Evolutionary conservation across 2,797 vertebrate species (phyloP), one percentile per base, ranked within the genome.

Genomic region (Mallotus villosus): DNA sequence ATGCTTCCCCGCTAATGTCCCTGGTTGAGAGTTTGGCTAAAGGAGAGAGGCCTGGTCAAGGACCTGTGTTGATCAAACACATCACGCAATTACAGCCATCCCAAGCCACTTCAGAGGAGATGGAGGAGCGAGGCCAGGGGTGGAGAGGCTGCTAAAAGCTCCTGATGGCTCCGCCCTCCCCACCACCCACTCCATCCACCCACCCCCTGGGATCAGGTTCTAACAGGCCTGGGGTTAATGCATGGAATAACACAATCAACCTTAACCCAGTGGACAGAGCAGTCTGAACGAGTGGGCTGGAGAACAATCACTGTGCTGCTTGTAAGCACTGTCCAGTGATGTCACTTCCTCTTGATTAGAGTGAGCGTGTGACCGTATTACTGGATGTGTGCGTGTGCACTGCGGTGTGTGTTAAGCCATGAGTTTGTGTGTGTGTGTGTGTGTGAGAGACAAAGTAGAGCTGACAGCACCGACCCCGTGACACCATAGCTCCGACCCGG

Each of bases 61-160:
- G 32, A 34, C 32, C 7, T 34, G 32, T 34, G 32, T 34, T 34
- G 32, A 34, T 34, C 80, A 82, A 74, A 77, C 63, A 84, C 71
- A 79, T 75, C 74, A 73, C 51, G 81, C 34, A 70, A 70, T 79
- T 71, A 88, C 76, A 82, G 83, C 86, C 84, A 86, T 87, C 79
- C 84, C 22, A 41, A 67, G 17, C 84, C 84, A 87, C 85, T 90
- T 76, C 67, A 85, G 14, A 46, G 3, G 74, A 76, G 75, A 71
- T 66, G 78, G 81, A 74, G 74, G 83, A 84, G 84, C 76, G 63
- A 27, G 76, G 70, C 59, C 66, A 77, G 49, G 75, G 74, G 79
- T 87, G 82, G 83, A 86, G 89, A 86, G 88, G 81, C 80, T 72
- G 80, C 81, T 84, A 84, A 87, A 87, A 89, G 83, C 17, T 22